phyloP scores from a whole-genome alignment of 2,113 vertebrate species.

The Octodon degus region DNA sequence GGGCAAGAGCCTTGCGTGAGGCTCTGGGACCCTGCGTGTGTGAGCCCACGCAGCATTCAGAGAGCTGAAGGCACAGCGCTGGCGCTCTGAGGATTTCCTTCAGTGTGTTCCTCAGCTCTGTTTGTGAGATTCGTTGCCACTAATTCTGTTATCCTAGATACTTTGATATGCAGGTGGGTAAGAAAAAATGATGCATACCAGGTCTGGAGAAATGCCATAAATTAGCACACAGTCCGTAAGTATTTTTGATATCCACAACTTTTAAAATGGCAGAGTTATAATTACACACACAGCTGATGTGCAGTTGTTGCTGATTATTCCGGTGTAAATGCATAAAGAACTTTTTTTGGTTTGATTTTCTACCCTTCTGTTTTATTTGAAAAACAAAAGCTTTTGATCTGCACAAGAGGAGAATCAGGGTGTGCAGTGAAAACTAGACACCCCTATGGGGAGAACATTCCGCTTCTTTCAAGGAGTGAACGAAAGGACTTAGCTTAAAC shows the following conservation, averaged over 20 bases:
- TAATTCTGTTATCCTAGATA: constrained; percentile 86
- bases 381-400: constrained; percentile 75
- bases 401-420: constrained; percentile 69
- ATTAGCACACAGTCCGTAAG: constrained; percentile 80
- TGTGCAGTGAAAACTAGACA: constrained; percentile 70
- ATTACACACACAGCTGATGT: constrained; percentile 62
- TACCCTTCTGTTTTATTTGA: constrained; percentile 67
- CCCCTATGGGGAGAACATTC: constrained; percentile 35
- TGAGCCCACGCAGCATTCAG: neutral
- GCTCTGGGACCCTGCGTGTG: neutral
- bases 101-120: constrained; percentile 76
- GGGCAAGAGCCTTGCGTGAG: neutral
- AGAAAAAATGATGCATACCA: constrained; percentile 81
- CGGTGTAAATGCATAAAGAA: constrained; percentile 52
- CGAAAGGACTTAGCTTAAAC: constrained; percentile 66
- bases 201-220: constrained; percentile 78
- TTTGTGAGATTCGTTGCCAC: constrained; percentile 83
- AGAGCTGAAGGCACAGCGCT: neutral
- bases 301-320: constrained; percentile 65
- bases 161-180: constrained; percentile 83
- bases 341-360: constrained; percentile 65
- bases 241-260: constrained; percentile 47
- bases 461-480: constrained; percentile 56
- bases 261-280: constrained; percentile 71
- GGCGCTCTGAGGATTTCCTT: constrained; percentile 49